Base-by-base conservation (phyloP, 1,140 invertebrate genomes). In the Drosophila bipectinata region DNA sequence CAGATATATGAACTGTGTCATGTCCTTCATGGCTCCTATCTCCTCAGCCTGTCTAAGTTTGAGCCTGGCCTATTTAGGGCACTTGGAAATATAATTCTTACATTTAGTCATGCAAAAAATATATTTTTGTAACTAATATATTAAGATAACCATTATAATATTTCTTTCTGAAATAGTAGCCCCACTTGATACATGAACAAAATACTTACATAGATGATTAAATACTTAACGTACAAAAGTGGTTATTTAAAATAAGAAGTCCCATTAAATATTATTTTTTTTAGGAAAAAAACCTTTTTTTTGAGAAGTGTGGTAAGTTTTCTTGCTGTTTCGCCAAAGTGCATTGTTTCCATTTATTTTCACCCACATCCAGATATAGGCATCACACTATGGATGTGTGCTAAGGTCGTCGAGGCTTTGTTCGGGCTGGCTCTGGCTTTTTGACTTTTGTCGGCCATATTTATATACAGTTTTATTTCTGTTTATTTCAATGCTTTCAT, bases 401-500 rank as follows among this genome's bases (percentile, higher is more conserved):
- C 67, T 79, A 79, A 77, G 77, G 80, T 84, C 80, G 62, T 44
- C 28, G 32, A 32, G 62, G 72, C 80, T 66, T 79, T 84, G 77
- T 85, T 80, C 14, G 58, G 21, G 59, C 18, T 41, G 47, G 58
- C 55, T 73, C 71, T 74, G 72, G 49, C 69, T 71, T 85, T 84
- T 85, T 81, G 82, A 87, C 82, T 85, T 81, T 81, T 87, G 82
- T 78, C 78, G 78, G 75, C 74, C 79, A 82, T 78, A 87, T 85
- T 82, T 87, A 85, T 68, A 78, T 52, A 76, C 78, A 81, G 76
- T 87, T 87, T 78, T 85, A 75, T 69, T 69, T 56, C 72, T 87
- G 87, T 87, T 87, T 85, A 81, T 87, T 77, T 78, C 66, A 78
- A 74, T 82, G 64, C 75, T 56, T 63, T 72, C 57, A 52, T 56